Percentiles rank a stretch among this genome's conserved stretches.
These are phyloP conservation scores for Aradus depressus DNA, from an alignment of 2,888 invertebrate genomes.

Conservation along the genomic window DNA sequence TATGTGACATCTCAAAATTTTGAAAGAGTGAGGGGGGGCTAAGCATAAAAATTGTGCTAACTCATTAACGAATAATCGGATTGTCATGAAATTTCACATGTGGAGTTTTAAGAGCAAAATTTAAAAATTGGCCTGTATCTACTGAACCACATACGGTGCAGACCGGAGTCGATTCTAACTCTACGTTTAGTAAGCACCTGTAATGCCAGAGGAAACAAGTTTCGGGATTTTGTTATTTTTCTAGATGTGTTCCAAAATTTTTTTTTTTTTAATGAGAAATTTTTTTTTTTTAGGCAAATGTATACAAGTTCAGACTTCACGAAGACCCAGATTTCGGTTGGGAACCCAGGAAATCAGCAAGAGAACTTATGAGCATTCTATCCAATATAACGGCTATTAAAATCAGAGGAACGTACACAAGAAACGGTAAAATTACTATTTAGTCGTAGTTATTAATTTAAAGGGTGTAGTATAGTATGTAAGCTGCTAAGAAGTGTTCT, in stretches of 20 bases:
- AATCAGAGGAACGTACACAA: conserved; percentile 83
- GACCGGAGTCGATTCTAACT: no score
- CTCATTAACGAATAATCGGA: no score
- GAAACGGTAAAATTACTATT: conserved; percentile 45
- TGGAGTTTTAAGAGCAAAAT: no score
- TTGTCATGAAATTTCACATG: no score
- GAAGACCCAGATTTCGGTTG: conserved; percentile 87
- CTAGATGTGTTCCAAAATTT: neutral
- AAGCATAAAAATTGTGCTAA: no score
- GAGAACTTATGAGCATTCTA: conserved; percentile 83
- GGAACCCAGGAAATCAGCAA: conserved; percentile 78
- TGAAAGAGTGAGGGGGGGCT: no score
- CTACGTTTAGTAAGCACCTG: no score
- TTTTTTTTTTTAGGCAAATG: conserved; percentile 46
- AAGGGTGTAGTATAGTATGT: neutral
- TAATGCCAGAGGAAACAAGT: no score
- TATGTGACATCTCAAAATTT: no score
- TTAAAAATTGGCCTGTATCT: no score
- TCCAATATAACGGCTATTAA: conserved; percentile 89
- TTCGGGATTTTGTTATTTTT: neutral
- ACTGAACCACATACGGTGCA: no score
- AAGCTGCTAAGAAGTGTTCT: neutral
- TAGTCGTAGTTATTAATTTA: neutral
- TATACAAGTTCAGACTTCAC: conserved; percentile 76
- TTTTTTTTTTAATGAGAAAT: neutral